Conservation (phyloP, 1,140 invertebrate species). For the Drosophila biarmipes region DNA sequence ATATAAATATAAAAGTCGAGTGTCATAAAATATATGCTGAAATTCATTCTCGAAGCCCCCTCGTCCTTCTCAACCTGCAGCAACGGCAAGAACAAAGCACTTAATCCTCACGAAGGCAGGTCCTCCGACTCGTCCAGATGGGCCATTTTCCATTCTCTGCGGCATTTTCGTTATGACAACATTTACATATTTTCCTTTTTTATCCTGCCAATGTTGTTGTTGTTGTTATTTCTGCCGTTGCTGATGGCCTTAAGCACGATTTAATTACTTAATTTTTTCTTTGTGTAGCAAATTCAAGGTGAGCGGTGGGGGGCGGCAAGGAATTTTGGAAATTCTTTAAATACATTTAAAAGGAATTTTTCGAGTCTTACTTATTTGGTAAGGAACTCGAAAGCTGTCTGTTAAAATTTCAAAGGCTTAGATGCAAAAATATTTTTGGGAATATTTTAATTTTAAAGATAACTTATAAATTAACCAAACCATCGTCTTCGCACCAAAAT, state of each 20-base stretch:
- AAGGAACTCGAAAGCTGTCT: constrained; percentile 1
- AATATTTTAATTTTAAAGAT: neutral
- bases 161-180: constrained; percentile 53
- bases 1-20: constrained; percentile 79
- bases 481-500: no score
- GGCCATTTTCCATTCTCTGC: constrained; percentile 46
- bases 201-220: constrained; percentile 11
- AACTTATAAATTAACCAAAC: no score
- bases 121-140: constrained; percentile 38
- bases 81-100: constrained; percentile 51
- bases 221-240: neutral
- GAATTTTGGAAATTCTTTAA: constrained; percentile 22
- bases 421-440: neutral
- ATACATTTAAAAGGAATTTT: constrained; percentile 14
- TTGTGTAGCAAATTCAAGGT: constrained; percentile 29
- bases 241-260: constrained; percentile 32
- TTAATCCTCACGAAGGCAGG: constrained; percentile 56
- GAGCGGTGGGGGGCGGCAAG: no score
- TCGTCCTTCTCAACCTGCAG: neutral
- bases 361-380: constrained; percentile 1
- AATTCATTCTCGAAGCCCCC: constrained; percentile 71
- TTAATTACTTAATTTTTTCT: constrained; percentile 47
- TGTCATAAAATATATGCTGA: constrained; percentile 80
- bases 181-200: constrained; percentile 49
- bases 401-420: neutral